phyloP scores from a whole-genome alignment of 2,113 vertebrate genomes.

The Alectura lathami region DNA sequence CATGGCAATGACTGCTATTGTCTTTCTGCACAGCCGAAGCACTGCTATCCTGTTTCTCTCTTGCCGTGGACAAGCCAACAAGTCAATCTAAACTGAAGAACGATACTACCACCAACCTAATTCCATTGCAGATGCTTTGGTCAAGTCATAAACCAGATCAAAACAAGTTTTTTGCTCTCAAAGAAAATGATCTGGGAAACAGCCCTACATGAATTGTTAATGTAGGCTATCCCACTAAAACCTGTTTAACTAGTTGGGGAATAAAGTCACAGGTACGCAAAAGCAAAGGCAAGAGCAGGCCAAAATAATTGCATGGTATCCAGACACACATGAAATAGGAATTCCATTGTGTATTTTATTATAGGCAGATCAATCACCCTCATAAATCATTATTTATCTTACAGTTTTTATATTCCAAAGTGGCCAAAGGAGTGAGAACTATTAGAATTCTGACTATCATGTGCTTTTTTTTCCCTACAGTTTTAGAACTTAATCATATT shows the following conservation, averaged over 20 bases:
- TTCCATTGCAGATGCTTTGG: neutral
- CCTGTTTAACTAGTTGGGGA: neutral
- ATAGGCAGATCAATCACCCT: neutral
- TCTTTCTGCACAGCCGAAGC: neutral
- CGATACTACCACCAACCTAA: neutral
- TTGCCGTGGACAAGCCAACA: neutral
- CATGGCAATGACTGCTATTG: neutral
- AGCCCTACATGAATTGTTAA: neutral
- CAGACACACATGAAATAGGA: neutral
- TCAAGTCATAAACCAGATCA: neutral
- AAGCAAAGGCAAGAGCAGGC: neutral
- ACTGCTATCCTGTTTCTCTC: neutral
- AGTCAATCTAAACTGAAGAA: neutral
- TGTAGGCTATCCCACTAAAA: neutral
- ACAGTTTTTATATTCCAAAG: neutral
- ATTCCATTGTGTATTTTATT: neutral
- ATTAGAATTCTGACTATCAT: neutral
- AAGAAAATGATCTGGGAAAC: neutral
- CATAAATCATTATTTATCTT: neutral
- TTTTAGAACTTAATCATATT: neutral
- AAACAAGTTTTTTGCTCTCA: neutral
- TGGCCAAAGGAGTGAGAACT: neutral
- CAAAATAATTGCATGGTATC: neutral
- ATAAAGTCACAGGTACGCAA: neutral
- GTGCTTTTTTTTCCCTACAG: accelerated